Percentiles rank a stretch among this genome's conserved stretches.
These are phyloP conservation scores for Onychostruthus taczanowskii DNA, from an alignment of 2,113 vertebrate species.

Conservation along the genomic window DNA sequence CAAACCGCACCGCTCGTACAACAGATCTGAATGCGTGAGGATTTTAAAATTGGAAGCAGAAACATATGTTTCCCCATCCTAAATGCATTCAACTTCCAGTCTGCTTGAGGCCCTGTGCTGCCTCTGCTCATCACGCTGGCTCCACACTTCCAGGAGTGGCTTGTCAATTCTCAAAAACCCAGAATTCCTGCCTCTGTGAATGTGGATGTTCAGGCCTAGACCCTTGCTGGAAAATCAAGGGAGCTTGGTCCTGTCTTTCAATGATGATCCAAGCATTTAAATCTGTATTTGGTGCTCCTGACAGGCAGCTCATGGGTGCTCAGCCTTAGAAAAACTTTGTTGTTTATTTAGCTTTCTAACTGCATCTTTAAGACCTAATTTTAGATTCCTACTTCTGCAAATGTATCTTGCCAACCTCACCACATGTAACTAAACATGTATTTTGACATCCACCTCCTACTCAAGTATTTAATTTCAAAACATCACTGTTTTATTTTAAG, in stretches of 20 bases:
- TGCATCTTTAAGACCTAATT: conserved; percentile 1
- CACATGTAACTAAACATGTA: neutral
- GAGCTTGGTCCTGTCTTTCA: neutral
- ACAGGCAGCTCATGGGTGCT: neutral
- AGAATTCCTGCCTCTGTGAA: neutral
- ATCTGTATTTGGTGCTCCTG: neutral
- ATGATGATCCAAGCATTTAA: neutral
- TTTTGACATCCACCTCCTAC: neutral
- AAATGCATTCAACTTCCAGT: neutral
- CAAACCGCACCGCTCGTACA: rapidly evolving
- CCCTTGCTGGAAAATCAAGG: neutral
- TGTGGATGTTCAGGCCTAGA: rapidly evolving
- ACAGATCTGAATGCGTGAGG: neutral
- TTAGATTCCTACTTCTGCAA: conserved; percentile 7
- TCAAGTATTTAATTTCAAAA: conserved; percentile 18
- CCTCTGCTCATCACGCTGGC: neutral
- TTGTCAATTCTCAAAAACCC: neutral
- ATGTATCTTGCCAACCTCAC: neutral
- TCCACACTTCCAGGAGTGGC: neutral
- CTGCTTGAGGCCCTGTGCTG: neutral
- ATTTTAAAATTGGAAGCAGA: neutral
- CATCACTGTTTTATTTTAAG: conserved; percentile 9
- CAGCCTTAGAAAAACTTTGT: neutral
- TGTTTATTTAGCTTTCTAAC: conserved; percentile 26
- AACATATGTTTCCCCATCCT: neutral